A percentile compares a stretch with the other conserved stretches of the same genome.
These are phyloP conservation scores for Acropora yongei DNA, from an alignment of 64 coral and sea anemone species.

Conservation along the genomic window DNA sequence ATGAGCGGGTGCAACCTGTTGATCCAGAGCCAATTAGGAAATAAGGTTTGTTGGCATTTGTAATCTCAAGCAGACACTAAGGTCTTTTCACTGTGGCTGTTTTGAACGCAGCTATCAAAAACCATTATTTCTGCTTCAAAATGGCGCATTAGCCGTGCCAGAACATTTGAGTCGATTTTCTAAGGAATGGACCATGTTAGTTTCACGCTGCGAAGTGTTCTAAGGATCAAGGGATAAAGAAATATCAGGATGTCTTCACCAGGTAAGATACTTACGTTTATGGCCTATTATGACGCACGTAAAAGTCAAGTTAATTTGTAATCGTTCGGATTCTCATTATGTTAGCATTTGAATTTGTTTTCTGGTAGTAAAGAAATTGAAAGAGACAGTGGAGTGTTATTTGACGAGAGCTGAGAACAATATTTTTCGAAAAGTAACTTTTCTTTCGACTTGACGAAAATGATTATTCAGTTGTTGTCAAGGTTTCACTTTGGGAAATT, in stretches of 20 bases:
- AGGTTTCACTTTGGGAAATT: no score
- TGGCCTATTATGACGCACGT: slow-evolving; percentile 5
- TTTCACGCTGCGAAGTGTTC: slow-evolving; percentile 12
- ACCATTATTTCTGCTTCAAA: background rate
- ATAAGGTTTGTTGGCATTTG: slow-evolving; percentile 31
- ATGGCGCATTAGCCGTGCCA: slow-evolving; percentile 5
- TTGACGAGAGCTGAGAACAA: background rate
- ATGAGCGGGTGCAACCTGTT: slow-evolving; percentile 35
- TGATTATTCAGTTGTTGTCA: no score
- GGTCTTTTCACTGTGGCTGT: background rate
- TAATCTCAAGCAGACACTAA: slow-evolving; percentile 1
- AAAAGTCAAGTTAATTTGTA: slow-evolving; percentile 8
- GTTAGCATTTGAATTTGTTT: background rate
- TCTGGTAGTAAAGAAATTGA: background rate
- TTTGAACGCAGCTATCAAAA: slow-evolving; percentile 38
- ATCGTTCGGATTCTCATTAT: background rate
- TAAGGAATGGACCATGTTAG: slow-evolving; percentile 41
- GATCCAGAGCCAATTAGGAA: slow-evolving; percentile 55
- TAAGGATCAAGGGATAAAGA: slow-evolving; percentile 31
- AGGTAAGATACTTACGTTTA: slow-evolving; percentile 28
- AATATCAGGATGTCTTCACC: slow-evolving; percentile 23
- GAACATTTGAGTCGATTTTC: background rate
- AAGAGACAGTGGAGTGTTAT: background rate
- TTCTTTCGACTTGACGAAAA: no score
- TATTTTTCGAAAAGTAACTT: no score